Base-by-base conservation (phyloP, 2,888 invertebrate species). In the Smittia aterrima region DNA sequence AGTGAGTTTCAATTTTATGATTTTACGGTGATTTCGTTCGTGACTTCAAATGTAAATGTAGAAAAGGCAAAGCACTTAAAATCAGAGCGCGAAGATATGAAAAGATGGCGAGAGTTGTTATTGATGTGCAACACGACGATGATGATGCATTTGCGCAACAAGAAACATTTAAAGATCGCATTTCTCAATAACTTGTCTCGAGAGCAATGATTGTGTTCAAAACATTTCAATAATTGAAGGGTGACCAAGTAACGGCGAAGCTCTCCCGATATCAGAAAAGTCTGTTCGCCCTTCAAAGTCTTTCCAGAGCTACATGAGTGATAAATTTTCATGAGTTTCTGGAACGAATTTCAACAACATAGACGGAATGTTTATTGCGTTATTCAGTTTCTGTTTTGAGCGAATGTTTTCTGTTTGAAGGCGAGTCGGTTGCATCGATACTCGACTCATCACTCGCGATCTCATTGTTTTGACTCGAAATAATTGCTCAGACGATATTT, bases 41-140 rank as follows among this genome's bases (percentile, higher is more conserved):
- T 74, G 74, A 64, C 74, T 74, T 74, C 22, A 64, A 74, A 74
- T 66, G 74, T 74, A 74, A 74, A 74, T 74, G 3, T 16, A 32
- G 20, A 22, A 68, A 68, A 68, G n/a, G 54, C 64, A 27, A 70
- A 54, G 25, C 18, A 32, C 32, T 20, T 24, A n/a, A 64, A 64
- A 64, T 64, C 64, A 20, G 66, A 66, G 66, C 40, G 38, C 32
- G 40, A 24, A 66, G 40, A 40, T 66, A 66, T 40, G 25, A 16
- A 18, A 62, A 4, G n/a, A 2, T 16, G n/a, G 64, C 58, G 38
- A 22, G 1, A 9, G 58, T 13, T n/a, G 7, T 47, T 47, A 9
- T 22, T 22, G 38, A 6, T 62, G 11, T 66, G 6, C 27, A 62
- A n/a, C 22, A 53, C 9, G 32, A 66, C n/a, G 27, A 9, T 7